phyloP scores from a whole-genome alignment of 2,888 invertebrate genomes.

The Oeneis ivallda region DNA sequence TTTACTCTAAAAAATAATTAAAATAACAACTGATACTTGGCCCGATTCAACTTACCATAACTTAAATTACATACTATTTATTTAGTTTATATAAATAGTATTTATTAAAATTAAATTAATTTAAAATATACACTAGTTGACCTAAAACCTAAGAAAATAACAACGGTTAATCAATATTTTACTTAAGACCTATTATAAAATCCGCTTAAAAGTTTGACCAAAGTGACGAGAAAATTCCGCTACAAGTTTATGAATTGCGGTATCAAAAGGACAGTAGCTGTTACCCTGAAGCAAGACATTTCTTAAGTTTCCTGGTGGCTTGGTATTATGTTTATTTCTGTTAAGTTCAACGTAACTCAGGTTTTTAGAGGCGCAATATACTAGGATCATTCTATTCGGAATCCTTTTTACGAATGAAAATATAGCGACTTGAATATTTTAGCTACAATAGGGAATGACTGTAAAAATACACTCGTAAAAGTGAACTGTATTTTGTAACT shows the following conservation, averaged over 20 bases:
- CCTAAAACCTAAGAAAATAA: no score
- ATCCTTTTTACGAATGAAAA: constrained; percentile 23
- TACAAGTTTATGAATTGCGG: constrained; percentile 36
- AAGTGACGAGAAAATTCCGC: not conserved
- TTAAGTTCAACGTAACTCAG: constrained; percentile 49
- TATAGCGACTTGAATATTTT: constrained; percentile 20
- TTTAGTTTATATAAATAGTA: no score
- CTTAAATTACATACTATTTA: no score
- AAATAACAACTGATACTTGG: no score
- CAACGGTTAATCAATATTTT: no score
- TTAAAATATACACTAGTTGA: no score
- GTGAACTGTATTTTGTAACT: not conserved
- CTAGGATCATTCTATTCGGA: constrained; percentile 24
- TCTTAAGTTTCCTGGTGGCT: constrained; percentile 60
- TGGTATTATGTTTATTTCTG: constrained; percentile 61
- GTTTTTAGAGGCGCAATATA: constrained; percentile 50
- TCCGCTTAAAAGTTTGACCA: no score
- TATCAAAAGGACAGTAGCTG: constrained; percentile 58
- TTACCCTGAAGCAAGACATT: constrained; percentile 61
- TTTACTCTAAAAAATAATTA: no score
- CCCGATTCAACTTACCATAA: no score
- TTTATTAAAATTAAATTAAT: no score
- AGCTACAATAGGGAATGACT: constrained; percentile 20
- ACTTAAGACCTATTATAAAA: no score
- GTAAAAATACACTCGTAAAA: constrained; percentile 20